phyloP scores from a whole-genome alignment of 2,113 vertebrate genomes.

The Hypanus sabinus region DNA sequence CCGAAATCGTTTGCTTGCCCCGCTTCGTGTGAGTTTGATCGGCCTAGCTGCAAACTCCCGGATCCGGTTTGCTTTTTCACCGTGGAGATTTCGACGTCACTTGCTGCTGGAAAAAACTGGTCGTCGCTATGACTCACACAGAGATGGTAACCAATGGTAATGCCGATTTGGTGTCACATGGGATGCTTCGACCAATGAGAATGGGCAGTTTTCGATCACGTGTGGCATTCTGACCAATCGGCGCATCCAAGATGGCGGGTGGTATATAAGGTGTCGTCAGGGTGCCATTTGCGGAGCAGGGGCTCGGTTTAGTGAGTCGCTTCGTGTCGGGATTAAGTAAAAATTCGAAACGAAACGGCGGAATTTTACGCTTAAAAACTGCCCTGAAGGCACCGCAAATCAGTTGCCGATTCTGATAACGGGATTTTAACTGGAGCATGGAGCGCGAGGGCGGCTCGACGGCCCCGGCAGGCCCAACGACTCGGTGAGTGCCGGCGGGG shows the following conservation, averaged over 20 bases:
- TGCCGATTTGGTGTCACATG: background rate
- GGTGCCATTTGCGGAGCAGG: background rate
- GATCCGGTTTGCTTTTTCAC: background rate
- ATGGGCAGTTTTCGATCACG: background rate
- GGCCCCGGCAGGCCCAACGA: conserved; percentile 16
- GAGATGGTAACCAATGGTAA: background rate
- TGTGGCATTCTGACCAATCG: background rate
- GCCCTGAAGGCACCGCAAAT: no score
- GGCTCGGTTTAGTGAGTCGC: background rate
- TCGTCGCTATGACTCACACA: background rate
- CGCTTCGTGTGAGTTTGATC: background rate
- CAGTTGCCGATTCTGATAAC: background rate
- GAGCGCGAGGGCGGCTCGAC: background rate
- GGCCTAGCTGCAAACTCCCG: no score
- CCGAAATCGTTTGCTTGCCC: background rate
- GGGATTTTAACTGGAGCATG: background rate
- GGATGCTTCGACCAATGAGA: background rate
- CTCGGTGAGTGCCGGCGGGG: conserved; percentile 16
- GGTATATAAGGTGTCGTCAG: conserved; percentile 3
- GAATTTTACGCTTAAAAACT: background rate
- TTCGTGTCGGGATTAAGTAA: background rate
- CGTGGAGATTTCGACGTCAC: background rate
- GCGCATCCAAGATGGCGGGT: conserved; percentile 21
- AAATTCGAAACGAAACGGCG: background rate
- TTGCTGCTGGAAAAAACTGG: background rate